These are phyloP conservation scores for Beroe ovata DNA, from an alignment of 37 sponge, comb jelly and placozoan genomes.

Conservation along the genomic window DNA sequence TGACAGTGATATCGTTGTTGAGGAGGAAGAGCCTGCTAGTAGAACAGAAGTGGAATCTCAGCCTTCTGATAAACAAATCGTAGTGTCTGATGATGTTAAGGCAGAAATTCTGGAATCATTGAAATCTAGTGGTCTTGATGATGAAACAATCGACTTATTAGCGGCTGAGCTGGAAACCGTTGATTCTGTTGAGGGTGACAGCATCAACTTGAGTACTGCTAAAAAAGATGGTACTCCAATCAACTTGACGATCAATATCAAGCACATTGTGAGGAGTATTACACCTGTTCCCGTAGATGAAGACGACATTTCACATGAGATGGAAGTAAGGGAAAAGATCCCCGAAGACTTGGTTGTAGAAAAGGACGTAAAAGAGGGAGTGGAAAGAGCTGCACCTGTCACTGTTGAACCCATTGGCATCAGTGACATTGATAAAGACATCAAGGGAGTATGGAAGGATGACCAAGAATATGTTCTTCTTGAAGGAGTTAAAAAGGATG, in stretches of 20 bases:
- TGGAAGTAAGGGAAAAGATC: background rate
- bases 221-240: constrained; percentile 60
- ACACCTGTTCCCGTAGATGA: constrained; percentile 8
- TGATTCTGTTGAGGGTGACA: constrained; percentile 30
- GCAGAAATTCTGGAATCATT: constrained; percentile 5
- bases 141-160: constrained; percentile 20
- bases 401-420: background rate
- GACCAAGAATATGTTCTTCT: constrained; percentile 29
- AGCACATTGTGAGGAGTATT: constrained; percentile 23
- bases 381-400: background rate
- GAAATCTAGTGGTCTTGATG: constrained; percentile 9
- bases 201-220: background rate
- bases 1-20: background rate
- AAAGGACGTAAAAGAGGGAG: constrained; percentile 1
- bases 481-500: background rate
- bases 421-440: background rate
- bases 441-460: background rate
- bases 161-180: constrained; percentile 1
- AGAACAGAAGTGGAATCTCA: background rate
- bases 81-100: constrained; percentile 24
- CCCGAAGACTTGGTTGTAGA: background rate
- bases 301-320: background rate
- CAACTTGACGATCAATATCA: constrained; percentile 17
- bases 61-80: background rate
- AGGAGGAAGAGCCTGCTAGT: background rate